phyloP scores from a whole-genome alignment of 2,113 vertebrate genomes.

The Blennius ocellaris region DNA sequence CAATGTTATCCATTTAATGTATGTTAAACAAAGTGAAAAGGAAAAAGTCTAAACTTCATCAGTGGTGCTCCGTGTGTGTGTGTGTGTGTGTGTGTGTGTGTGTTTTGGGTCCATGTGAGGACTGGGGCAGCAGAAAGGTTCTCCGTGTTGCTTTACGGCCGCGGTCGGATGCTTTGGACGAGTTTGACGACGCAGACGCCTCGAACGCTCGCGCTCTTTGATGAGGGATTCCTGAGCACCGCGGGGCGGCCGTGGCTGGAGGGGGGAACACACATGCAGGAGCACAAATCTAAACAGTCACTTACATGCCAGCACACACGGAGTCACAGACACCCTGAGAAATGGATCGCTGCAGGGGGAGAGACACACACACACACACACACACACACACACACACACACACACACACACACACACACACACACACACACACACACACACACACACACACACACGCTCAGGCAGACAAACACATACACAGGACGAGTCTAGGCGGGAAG shows the following conservation, averaged over 20 bases:
- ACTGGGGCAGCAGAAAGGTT: slow-evolving; percentile 14
- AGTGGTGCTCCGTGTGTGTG: background rate
- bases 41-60: slow-evolving; percentile 1
- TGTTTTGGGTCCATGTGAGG: slow-evolving; percentile 3
- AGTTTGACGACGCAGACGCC: slow-evolving; percentile 71
- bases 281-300: slow-evolving; percentile 61
- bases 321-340: slow-evolving; percentile 49
- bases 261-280: slow-evolving; percentile 53
- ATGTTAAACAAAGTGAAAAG: background rate
- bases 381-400: slow-evolving; percentile 15
- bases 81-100: slow-evolving; percentile 4
- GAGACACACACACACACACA: slow-evolving; percentile 17
- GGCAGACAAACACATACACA: slow-evolving; percentile 44
- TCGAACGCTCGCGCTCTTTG: slow-evolving; percentile 70
- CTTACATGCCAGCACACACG: slow-evolving; percentile 54
- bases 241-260: slow-evolving; percentile 61
- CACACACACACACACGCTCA: slow-evolving; percentile 31
- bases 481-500: slow-evolving; percentile 72
- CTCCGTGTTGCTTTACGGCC: slow-evolving; percentile 20
- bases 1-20: background rate
- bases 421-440: slow-evolving; percentile 17
- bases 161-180: slow-evolving; percentile 48
- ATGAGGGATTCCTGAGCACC: slow-evolving; percentile 73
- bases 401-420: slow-evolving; percentile 23
- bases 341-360: slow-evolving; percentile 65